These are phyloP conservation scores for Athalia rosae DNA, from an alignment of 2,888 invertebrate genomes.

Conservation along the genomic window DNA sequence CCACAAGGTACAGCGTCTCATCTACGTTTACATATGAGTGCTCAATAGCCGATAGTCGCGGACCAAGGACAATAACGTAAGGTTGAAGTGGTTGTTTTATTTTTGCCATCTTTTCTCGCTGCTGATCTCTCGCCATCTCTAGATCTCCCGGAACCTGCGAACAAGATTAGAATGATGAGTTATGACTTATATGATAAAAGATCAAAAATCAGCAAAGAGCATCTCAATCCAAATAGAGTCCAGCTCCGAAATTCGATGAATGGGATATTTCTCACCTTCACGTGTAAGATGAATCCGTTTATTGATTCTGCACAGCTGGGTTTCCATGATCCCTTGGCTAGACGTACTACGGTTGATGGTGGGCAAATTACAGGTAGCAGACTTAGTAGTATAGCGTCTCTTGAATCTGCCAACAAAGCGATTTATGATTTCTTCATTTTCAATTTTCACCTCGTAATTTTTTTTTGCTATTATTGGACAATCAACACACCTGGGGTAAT, in stretches of 20 bases:
- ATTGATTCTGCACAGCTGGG: slow-evolving; percentile 11
- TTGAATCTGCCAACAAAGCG: background rate
- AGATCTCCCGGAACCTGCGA: background rate
- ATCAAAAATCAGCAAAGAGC: background rate
- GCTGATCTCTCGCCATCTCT: background rate
- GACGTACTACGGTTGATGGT: slow-evolving; percentile 2
- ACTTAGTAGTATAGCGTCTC: slow-evolving; percentile 3
- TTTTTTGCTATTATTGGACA: too few species aligned
- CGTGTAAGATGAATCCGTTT: slow-evolving; percentile 21
- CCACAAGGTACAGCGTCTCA: slow-evolving; percentile 22
- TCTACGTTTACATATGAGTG: slow-evolving; percentile 45
- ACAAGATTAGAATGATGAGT: background rate
- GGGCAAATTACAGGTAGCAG: slow-evolving; percentile 22
- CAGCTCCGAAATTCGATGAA: too few species aligned
- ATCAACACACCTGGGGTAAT: too few species aligned
- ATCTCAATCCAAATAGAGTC: background rate
- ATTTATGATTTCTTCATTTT: too few species aligned
- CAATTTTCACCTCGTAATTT: too few species aligned
- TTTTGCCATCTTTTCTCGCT: slow-evolving; percentile 16
- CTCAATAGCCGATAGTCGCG: background rate
- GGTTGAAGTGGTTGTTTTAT: slow-evolving; percentile 43
- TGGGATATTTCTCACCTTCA: slow-evolving; percentile 26
- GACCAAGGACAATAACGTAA: slow-evolving; percentile 40
- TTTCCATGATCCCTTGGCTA: slow-evolving; percentile 20
- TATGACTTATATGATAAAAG: background rate